Evolutionary conservation across 2,113 vertebrate genomes (phyloP), one percentile per base, ranked within the genome.

Genomic region (Onychorhynchus coronatus): DNA sequence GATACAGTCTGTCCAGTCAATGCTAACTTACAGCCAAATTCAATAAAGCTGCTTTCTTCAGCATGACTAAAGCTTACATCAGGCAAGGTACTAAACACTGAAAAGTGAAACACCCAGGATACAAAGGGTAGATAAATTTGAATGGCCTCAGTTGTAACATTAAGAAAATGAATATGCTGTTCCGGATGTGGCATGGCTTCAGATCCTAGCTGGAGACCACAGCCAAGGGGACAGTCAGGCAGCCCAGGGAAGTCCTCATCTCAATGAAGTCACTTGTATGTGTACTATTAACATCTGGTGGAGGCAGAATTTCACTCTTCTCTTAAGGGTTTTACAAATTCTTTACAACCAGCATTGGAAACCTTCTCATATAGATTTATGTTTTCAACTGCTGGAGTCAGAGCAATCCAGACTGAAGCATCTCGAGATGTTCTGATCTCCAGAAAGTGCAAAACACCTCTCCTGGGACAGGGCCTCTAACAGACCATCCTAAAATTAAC

Each of bases 31-130:
- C 76, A 94, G 92, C 70, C 86, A 93, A 94, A 92, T 82, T 93
- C 91, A 92, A 93, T 91, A 92, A 92, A 89, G 49, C 37, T 75
- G 67, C 46, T 87, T 88, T 91, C 80, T 95, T 93, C 76, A 89
- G 70, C 62, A 79, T 72, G 70, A 76, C 83, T 82, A 82, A 91
- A 78, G 53, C 80, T 92, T 81, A 53, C 46, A 59, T 93, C 79
- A 91, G 62, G 46, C 62, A 82, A 78, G 21, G 56, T 46, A 65
- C 66, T 91, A 92, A 92, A 47, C 42, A 41, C 41, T 27, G 33
- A 53, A 35, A 90, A 93, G 58, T 74, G 56, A 76, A 92, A 35
- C 42, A 49, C 8, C 3, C 31, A 35, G 58, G 14, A 83, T 22
- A 66, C 47, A 49, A 72, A 71, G 33, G 19, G 52, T 13, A 85